Evolutionary conservation across 2,113 vertebrate genomes (phyloP).

Genomic region (Apistogramma diplotaenia): DNA sequence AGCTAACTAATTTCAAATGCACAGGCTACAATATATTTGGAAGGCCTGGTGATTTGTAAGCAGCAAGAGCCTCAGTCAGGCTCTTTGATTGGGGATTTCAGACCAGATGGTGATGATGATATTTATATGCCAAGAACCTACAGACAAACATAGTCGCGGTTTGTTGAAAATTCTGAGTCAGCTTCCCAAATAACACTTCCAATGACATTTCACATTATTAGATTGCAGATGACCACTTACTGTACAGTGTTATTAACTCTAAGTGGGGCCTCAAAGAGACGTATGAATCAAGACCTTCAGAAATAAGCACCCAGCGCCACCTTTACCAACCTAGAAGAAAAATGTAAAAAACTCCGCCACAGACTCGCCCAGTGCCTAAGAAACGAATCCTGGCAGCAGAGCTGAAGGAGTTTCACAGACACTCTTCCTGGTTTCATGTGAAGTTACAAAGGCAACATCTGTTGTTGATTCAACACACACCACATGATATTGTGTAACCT

Average conservation of each 20-base stretch:
- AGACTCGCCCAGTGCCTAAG: neutral
- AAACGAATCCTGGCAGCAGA: constrained; percentile 24
- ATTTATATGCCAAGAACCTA: constrained; percentile 1
- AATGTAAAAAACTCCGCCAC: neutral
- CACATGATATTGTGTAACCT: constrained; percentile 45
- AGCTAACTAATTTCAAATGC: neutral
- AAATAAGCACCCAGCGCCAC: neutral
- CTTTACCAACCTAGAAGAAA: no score
- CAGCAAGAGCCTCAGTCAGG: neutral
- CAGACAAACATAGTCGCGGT: neutral
- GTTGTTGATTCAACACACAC: constrained; percentile 51
- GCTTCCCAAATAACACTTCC: constrained; percentile 17
- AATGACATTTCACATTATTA: constrained; percentile 40
- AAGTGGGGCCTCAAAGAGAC: neutral
- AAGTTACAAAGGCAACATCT: constrained; percentile 57
- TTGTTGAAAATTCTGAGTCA: constrained; percentile 11
- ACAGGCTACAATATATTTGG: neutral
- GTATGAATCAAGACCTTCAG: constrained; percentile 6
- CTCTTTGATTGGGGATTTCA: neutral
- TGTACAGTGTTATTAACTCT: constrained; percentile 38
- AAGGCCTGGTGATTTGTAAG: neutral
- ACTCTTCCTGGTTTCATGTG: constrained; percentile 36
- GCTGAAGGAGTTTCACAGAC: constrained; percentile 41
- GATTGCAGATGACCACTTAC: constrained; percentile 25
- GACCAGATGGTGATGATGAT: constrained; percentile 26